Base-by-base conservation (phyloP, 1,140 invertebrate species). In the Pararge aegeria region DNA sequence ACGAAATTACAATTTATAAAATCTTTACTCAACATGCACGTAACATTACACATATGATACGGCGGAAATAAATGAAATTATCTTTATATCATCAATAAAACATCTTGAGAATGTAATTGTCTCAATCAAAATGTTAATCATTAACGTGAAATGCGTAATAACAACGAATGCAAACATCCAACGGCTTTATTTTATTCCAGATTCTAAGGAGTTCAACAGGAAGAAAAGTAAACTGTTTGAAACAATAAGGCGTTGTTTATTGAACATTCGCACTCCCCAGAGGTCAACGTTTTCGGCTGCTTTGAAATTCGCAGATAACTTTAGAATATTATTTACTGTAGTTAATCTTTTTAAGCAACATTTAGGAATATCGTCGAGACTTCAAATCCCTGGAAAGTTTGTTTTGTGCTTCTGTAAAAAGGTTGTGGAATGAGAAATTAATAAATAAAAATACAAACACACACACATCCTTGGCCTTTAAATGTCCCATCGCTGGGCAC, bases 201-300 rank as follows among this genome's bases (percentile, higher is more conserved):
- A 16, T 42, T 42, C 16, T 13, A 16, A 40, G 16, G 38, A 42
- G 38, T 42, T 42, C 38, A 18, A 42, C 38, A 42, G 38, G 38
- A 42, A 42, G 16, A 42, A 40, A 18, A 15, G 16, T 42, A 15
- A 42, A 42, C 13, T 42, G 38, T 42, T 42, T 42, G 38, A 42
- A 42, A 42, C 30, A 34, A 12, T 34, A 12, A n/a, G 30, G 13
- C 38, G 38, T 18, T 42, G 38, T 42, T 42, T 42, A 15, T 16
- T 42, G 18, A 42, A 42, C 16, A 42, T 42, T 42, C 1, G 15
- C 12, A 4, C 38, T 38, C 9, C 6, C 38, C 1, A 5, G 16
- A 9, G 38, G 38, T 42, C 38, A 42, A 42, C 18, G 38, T 18
- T 42, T 34, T 18, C 34, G 34, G n/a, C 16, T 42, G 13, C 38